Evolutionary conservation across 1,140 invertebrate genomes (phyloP).

Genomic region (Cotesia chilonis): DNA sequence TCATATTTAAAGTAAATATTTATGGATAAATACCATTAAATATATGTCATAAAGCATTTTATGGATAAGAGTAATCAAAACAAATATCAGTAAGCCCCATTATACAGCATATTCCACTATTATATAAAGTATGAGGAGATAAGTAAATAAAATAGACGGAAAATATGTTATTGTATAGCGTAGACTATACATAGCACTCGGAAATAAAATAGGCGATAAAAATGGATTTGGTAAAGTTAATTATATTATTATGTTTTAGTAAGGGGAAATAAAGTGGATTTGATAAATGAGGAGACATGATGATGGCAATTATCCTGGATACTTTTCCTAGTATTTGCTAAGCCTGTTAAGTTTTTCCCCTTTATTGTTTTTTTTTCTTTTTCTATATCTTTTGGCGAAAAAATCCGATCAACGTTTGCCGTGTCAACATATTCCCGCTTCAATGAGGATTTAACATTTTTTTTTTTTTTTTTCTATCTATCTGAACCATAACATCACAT

Average conservation of each 20-base stretch:
- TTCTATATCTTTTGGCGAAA: slow-evolving; percentile 25
- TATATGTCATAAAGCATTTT: no score
- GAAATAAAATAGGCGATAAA: neutral
- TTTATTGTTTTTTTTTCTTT: slow-evolving; percentile 34
- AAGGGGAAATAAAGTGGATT: slow-evolving; percentile 36
- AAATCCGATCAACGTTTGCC: slow-evolving; percentile 28
- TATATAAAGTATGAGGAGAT: no score
- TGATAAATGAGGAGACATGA: slow-evolving; percentile 50
- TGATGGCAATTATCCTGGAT: slow-evolving; percentile 48
- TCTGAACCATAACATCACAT: no score
- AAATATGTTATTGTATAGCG: no score
- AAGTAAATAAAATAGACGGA: no score
- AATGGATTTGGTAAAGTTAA: slow-evolving; percentile 1
- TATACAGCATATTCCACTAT: no score
- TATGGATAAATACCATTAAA: neutral
- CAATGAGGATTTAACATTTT: neutral
- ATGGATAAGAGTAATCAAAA: no score
- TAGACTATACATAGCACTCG: no score
- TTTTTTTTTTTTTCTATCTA: neutral
- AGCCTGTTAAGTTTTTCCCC: slow-evolving; percentile 27
- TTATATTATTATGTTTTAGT: neutral
- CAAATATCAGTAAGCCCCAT: no score
- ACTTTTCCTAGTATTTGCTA: slow-evolving; percentile 41
- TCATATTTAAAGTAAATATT: neutral
- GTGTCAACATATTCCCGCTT: slow-evolving; percentile 31